Percentiles rank a stretch among this genome's conserved stretches.
These are phyloP conservation scores for Sebastes schlegelii DNA, from an alignment of 2,113 vertebrate genomes.

Conservation along the genomic window DNA sequence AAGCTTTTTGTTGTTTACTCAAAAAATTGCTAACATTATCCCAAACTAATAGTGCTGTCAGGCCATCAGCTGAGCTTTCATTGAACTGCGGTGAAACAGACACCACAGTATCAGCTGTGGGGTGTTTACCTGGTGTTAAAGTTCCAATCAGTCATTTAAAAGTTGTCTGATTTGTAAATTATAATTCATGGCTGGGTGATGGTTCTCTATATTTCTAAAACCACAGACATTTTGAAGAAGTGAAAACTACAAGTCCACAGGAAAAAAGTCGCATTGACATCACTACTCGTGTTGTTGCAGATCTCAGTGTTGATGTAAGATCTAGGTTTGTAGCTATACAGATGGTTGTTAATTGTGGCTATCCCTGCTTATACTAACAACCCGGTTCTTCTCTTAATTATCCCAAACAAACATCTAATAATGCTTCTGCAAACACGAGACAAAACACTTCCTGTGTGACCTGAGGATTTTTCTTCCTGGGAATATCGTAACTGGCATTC, in stretches of 20 bases:
- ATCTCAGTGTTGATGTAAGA: not conserved
- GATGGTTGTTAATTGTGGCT: not conserved
- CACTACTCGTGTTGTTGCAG: conserved; percentile 19
- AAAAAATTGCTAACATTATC: not conserved
- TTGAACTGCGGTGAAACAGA: not conserved
- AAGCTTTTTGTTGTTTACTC: not conserved
- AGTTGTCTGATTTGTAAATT: not conserved
- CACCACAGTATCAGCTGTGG: not conserved
- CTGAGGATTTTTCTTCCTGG: conserved; percentile 51
- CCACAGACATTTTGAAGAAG: conserved; percentile 40
- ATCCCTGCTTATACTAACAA: conserved; percentile 1
- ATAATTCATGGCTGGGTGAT: not conserved
- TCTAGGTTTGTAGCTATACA: too few relatives aligned
- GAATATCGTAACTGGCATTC: conserved; percentile 43
- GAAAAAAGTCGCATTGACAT: conserved; percentile 34
- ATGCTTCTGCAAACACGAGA: conserved; percentile 54
- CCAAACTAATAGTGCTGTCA: not conserved
- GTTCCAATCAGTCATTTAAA: not conserved
- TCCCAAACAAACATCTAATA: conserved; percentile 51
- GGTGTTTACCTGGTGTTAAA: not conserved
- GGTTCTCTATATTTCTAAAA: not conserved
- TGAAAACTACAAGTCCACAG: conserved; percentile 31
- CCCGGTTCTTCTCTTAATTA: conserved; percentile 20
- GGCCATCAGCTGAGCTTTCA: not conserved
- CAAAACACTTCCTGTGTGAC: conserved; percentile 51